These are phyloP conservation scores for Drosophila albomicans DNA, from an alignment of 1,140 invertebrate species.

Conservation along the genomic window DNA sequence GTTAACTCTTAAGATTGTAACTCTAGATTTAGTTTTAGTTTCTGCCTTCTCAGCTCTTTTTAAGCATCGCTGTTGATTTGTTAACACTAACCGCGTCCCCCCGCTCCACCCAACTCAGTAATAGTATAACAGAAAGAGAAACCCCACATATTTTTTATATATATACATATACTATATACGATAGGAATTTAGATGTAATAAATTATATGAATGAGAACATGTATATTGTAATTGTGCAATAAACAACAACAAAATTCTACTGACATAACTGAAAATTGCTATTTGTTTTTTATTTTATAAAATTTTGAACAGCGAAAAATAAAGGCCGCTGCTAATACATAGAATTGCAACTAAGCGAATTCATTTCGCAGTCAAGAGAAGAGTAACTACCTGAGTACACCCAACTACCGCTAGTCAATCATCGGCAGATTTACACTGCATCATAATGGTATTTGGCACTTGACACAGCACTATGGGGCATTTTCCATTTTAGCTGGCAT, in stretches of 20 bases:
- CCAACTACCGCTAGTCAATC: too few species aligned
- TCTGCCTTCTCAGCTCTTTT: constrained; percentile 51
- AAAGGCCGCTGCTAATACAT: too few species aligned
- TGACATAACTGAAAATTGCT: constrained; percentile 68
- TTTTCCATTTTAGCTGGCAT: too few species aligned
- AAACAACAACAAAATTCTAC: constrained; percentile 77
- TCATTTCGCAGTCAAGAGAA: too few species aligned
- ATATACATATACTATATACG: constrained; percentile 54
- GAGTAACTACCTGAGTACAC: too few species aligned
- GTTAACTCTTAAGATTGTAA: constrained; percentile 54
- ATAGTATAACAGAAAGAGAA: constrained; percentile 48
- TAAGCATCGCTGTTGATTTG: constrained; percentile 73
- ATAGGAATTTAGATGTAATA: constrained; percentile 76
- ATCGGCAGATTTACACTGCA: too few species aligned
- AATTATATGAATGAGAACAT: constrained; percentile 81
- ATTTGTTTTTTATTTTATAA: not conserved
- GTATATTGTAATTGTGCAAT: constrained; percentile 84
- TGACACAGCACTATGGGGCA: too few species aligned
- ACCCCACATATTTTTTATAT: constrained; percentile 73
- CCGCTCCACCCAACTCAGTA: constrained; percentile 43
- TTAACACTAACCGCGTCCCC: constrained; percentile 64
- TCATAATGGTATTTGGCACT: too few species aligned
- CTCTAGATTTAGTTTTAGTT: constrained; percentile 56
- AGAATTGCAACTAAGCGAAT: too few species aligned
- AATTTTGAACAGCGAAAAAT: not conserved